A percentile compares a stretch with the other conserved stretches of the same genome.
These are phyloP conservation scores for Yponomeuta malinellus DNA, from an alignment of 2,888 invertebrate species.

Conservation along the genomic window DNA sequence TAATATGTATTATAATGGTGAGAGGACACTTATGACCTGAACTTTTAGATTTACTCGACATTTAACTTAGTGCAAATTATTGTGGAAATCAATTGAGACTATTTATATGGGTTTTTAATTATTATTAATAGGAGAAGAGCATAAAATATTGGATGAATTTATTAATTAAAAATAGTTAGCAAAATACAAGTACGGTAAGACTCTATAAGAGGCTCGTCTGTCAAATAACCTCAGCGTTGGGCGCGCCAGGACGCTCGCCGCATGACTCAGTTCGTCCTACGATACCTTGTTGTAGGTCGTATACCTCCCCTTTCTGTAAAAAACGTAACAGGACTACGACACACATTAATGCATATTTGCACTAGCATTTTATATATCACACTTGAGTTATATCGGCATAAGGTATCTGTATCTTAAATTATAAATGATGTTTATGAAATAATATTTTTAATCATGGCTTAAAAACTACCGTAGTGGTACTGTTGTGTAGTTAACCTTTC, in stretches of 20 bases:
- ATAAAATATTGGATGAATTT: conserved; percentile 75
- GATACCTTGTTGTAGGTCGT: background rate
- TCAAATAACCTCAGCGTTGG: conserved; percentile 40
- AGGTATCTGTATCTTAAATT: conserved; percentile 66
- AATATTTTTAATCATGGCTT: conserved; percentile 72
- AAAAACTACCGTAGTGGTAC: conserved; percentile 52
- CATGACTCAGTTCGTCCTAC: conserved; percentile 12
- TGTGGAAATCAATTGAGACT: conserved; percentile 73
- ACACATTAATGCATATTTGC: conserved; percentile 30
- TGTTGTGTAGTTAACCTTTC: conserved; percentile 73
- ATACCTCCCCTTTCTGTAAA: conserved; percentile 17
- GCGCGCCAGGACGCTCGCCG: conserved; percentile 28
- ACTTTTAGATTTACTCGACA: conserved; percentile 75
- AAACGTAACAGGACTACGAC: conserved; percentile 12
- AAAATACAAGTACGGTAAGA: conserved; percentile 75
- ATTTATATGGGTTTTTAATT: conserved; percentile 75
- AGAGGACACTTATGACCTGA: conserved; percentile 29
- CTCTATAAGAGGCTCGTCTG: conserved; percentile 70
- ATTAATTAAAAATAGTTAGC: conserved; percentile 76
- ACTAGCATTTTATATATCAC: conserved; percentile 53
- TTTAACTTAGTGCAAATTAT: conserved; percentile 76
- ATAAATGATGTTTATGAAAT: conserved; percentile 66
- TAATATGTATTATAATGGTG: conserved; percentile 60
- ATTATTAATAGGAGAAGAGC: conserved; percentile 69
- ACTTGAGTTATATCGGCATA: conserved; percentile 58